Base-by-base conservation (phyloP, 2,888 invertebrate species). In the Aspidiotus destructor region DNA sequence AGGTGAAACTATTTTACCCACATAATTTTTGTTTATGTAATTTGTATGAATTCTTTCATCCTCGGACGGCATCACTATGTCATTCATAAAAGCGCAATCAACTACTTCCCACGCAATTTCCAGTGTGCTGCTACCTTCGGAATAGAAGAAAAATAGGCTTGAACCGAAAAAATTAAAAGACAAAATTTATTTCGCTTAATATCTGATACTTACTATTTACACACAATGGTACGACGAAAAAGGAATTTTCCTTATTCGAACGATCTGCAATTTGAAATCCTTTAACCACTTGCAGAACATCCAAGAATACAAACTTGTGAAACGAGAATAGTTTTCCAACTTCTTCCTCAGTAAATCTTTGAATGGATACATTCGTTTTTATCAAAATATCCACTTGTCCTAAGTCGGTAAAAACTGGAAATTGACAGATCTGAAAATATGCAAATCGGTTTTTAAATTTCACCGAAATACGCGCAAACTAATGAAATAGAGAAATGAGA, bases 321-420 rank as follows among this genome's bases (percentile, higher is more conserved):
- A 70, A 71, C 8, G 60, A 11, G 41, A 70, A 61, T 16, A 71
- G 8, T 57, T 62, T 60, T 7, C 65, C 15, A 13, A 63, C 53
- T 54, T 62, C 41, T 17, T 67, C 60, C 13, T 48, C n/a, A 6
- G 65, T 42, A 11, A 71, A 55, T 53, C n/a, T 52, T 6, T 70
- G n/a, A 9, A 15, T n/a, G n/a, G 16, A 11, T 7, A 62, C 48
- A 62, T 74, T 74, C 41, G 67, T 69, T 58, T 62, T 54, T 7
- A 75, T 64, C 8, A 65, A 79, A 75, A 0, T 81, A 74, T 75
- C 73, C 6, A 86, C 71, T 73, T 83, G 80, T 1, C 88, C 88
- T 70, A 83, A 81, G 15, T 83, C 80, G 74, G 89, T 82, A 75
- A 84, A 94, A 72, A 90, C 81, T 0, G 91, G 87, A 76, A 92